These are phyloP conservation scores for Rousettus madagascariensis DNA, from an alignment of 2,797 vertebrate genomes.

Conservation along the genomic window DNA sequence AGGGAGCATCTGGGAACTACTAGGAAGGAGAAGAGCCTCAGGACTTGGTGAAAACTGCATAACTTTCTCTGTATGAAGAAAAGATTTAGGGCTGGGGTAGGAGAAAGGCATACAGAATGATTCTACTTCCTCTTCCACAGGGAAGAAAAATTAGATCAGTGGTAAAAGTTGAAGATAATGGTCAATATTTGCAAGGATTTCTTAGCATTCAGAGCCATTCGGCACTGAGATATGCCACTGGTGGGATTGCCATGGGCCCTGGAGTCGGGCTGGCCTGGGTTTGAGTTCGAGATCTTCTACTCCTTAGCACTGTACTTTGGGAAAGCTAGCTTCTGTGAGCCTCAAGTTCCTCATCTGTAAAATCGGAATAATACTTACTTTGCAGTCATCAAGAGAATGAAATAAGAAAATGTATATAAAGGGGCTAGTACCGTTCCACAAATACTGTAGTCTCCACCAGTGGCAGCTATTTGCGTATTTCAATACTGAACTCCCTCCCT, in stretches of 20 bases:
- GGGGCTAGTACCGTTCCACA: not conserved
- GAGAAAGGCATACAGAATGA: too few species aligned
- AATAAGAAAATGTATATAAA: not conserved
- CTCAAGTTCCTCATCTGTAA: not conserved
- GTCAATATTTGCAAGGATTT: not conserved
- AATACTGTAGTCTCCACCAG: not conserved
- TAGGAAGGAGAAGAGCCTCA: not conserved
- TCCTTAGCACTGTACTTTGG: not conserved
- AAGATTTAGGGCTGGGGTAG: not conserved
- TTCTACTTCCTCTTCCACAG: not conserved
- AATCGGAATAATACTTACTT: not conserved
- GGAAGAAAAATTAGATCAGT: not conserved
- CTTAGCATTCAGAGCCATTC: not conserved
- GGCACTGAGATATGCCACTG: rapidly evolving
- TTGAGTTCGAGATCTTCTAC: not conserved
- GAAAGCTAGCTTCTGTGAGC: not conserved
- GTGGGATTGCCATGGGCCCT: not conserved
- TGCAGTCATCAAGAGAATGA: not conserved
- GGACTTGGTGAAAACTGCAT: not conserved
- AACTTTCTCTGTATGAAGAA: not conserved
- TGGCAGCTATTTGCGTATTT: not conserved
- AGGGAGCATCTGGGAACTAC: not conserved
- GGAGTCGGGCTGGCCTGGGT: not conserved
- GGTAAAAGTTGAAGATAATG: not conserved
- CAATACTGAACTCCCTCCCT: not conserved